Conservation (phyloP, 2,113 vertebrate species). For the Psettodes erumei region DNA sequence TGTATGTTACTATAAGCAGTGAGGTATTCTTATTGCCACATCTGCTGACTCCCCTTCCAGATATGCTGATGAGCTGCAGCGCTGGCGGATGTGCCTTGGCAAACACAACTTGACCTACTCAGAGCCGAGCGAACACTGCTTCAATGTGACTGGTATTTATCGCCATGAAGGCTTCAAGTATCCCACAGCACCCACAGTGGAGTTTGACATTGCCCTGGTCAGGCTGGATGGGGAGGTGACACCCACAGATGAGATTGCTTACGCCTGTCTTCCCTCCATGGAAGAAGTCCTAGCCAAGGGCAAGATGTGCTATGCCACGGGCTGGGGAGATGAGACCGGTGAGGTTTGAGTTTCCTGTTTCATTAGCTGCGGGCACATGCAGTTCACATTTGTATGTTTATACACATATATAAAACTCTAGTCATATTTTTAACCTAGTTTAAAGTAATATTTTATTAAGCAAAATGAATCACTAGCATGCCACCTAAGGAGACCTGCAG, state of each 20-base stretch:
- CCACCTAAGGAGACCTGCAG: background rate
- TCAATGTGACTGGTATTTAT: constrained; percentile 75
- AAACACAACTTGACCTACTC: constrained; percentile 84
- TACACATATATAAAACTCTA: background rate
- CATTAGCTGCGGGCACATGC: background rate
- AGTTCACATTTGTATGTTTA: background rate
- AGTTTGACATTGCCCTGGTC: constrained; percentile 84
- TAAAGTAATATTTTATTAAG: background rate
- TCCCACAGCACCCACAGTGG: constrained; percentile 80
- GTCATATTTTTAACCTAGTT: background rate
- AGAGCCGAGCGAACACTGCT: constrained; percentile 76
- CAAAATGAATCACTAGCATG: background rate
- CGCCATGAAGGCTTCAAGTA: constrained; percentile 82
- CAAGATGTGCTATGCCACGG: constrained; percentile 82
- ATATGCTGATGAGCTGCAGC: constrained; percentile 82
- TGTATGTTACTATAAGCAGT: background rate
- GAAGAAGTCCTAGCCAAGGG: constrained; percentile 75
- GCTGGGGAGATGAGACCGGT: constrained; percentile 85
- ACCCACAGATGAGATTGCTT: constrained; percentile 68
- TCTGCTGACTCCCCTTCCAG: constrained; percentile 54
- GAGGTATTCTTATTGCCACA: background rate
- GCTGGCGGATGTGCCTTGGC: constrained; percentile 84
- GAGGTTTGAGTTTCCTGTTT: constrained; percentile 19
- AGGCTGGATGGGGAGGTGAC: constrained; percentile 76
- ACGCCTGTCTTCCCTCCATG: constrained; percentile 79